phyloP scores from a whole-genome alignment of 2,113 vertebrate genomes.

The Micronycteris hirsuta region DNA sequence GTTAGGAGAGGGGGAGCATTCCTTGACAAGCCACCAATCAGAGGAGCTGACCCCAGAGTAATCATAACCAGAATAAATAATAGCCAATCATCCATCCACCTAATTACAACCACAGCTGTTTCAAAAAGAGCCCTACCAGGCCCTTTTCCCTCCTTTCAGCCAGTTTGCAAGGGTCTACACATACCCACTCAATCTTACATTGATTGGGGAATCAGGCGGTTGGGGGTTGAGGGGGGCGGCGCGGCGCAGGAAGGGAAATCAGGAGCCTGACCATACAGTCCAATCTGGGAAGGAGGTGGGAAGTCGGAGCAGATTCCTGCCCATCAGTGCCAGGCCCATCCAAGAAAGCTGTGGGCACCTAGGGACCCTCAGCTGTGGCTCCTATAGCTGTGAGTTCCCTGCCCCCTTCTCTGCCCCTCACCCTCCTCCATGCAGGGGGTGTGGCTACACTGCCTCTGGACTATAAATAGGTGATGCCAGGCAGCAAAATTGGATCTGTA shows the following conservation, averaged over 20 bases:
- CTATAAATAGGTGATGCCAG: conserved; percentile 74
- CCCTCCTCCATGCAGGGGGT: conserved; percentile 38
- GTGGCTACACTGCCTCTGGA: conserved; percentile 46
- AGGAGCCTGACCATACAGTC: not conserved
- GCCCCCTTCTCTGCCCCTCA: not conserved
- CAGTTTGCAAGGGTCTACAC: conserved; percentile 48
- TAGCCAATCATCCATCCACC: conserved; percentile 24
- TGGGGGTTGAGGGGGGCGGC: no score
- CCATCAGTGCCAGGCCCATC: not conserved
- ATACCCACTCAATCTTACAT: conserved; percentile 11
- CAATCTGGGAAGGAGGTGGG: not conserved
- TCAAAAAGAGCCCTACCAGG: not conserved
- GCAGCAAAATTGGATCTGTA: conserved; percentile 54
- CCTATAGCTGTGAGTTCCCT: not conserved
- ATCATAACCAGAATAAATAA: conserved; percentile 64
- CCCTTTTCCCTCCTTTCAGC: not conserved
- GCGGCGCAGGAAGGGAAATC: not conserved
- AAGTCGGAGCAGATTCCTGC: not conserved
- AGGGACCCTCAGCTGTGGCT: not conserved
- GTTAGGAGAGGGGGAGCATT: not conserved
- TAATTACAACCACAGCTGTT: conserved; percentile 66
- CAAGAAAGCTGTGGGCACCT: not conserved
- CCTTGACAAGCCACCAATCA: conserved; percentile 41
- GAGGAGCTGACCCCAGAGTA: conserved; percentile 41
- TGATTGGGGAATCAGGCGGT: not conserved